Base-by-base conservation (phyloP, 2,113 vertebrate genomes). In the Percopsis transmontana region DNA sequence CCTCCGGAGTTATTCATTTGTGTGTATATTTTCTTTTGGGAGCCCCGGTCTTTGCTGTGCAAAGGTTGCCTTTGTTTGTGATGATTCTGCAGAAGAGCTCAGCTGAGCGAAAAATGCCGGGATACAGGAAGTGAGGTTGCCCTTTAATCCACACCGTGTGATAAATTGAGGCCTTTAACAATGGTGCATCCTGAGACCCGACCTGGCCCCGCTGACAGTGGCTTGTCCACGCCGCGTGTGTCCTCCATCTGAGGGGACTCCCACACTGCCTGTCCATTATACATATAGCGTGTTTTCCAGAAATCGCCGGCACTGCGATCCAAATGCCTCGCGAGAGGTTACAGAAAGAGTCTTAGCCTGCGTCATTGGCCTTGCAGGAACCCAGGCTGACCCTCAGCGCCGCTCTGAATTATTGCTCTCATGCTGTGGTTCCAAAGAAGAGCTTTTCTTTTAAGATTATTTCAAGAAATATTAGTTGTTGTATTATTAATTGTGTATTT, bases 91-190 rank as follows among this genome's bases (percentile, higher is more conserved):
- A 86, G 88, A 90, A 89, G 88, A 87, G 90, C 87, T 92, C 87
- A 88, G 85, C 84, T 85, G 85, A 91, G 88, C 90, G 90, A 91
- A 90, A 90, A 91, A 88, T 91, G 88, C 81, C 82, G 88, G 79
- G 87, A 86, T 86, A 84, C 84, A 87, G 91, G 92, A 93, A 91
- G 92, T 88, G 79, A 90, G 88, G 87, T 87, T 94, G 91, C 91
- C 94, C 94, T 88, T 79, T 94, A 93, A 93, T 94, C 95, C 87
- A 88, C 75, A 66, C 81, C 81, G 45, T 85, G 92, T 92, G 89
- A 98, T 98, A 95, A 96, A 98, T 97, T 93, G 94, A 92, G 91
- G 90, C 92, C 91, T 90, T 94, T 93, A 96, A 97, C 96, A 97
- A 97, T 97, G 93, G 93, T 87, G 82, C 93, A 95, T 97, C 96